A percentile compares a stretch with the other conserved stretches of the same genome.
Conservation (phyloP, 1,140 invertebrate species). For the Temnothorax nylanderi region DNA sequence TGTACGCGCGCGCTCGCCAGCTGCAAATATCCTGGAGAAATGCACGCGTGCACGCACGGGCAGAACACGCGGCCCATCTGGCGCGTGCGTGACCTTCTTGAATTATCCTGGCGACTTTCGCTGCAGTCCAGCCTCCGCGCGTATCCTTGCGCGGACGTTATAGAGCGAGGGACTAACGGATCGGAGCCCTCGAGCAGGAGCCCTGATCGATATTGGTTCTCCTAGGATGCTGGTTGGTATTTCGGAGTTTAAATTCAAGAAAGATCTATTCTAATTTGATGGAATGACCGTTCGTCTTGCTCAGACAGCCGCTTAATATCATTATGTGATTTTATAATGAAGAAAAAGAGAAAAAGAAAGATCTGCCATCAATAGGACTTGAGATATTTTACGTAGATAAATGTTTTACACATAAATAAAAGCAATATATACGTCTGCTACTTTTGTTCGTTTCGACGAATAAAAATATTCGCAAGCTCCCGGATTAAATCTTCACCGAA, state of each 20-base stretch:
- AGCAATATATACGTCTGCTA: neutral
- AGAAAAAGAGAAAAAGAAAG: neutral
- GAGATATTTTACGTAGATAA: neutral
- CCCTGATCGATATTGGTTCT: slow-evolving; percentile 2
- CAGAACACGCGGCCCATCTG: slow-evolving; percentile 82
- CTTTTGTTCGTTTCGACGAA: neutral
- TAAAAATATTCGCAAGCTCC: neutral
- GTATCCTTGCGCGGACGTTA: slow-evolving; percentile 6
- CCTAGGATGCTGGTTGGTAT: neutral
- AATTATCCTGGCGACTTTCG: slow-evolving; percentile 78
- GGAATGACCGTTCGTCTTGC: neutral
- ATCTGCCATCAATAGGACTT: neutral
- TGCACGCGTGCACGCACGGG: slow-evolving; percentile 68
- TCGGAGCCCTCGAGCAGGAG: neutral
- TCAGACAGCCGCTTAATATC: neutral
- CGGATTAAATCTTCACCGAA: slow-evolving; percentile 7
- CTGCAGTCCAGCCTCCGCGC: slow-evolving; percentile 15
- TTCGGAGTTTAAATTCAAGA: neutral
- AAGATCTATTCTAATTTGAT: neutral
- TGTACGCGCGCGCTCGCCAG: slow-evolving; percentile 74
- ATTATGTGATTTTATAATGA: neutral
- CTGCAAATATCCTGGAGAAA: slow-evolving; percentile 75
- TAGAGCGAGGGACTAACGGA: neutral
- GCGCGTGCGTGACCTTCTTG: slow-evolving; percentile 84
- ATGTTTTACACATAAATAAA: neutral